These are phyloP conservation scores for Stegastes partitus DNA, from an alignment of 2,113 vertebrate genomes.

Conservation along the genomic window DNA sequence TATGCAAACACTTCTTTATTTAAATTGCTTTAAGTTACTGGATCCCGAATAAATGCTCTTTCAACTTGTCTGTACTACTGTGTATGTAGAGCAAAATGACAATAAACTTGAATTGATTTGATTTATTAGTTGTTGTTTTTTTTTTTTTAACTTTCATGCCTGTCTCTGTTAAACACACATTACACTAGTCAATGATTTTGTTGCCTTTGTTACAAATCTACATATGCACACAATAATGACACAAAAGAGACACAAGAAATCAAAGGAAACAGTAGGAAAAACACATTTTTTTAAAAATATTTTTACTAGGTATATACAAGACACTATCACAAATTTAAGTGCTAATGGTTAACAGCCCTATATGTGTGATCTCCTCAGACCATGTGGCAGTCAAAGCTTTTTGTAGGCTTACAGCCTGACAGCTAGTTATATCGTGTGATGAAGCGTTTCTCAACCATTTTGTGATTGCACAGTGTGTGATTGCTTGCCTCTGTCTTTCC, in stretches of 20 bases:
- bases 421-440: constrained; percentile 56
- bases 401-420: constrained; percentile 49
- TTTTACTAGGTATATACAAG: neutral
- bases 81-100: no score
- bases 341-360: constrained; percentile 6
- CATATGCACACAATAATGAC: neutral
- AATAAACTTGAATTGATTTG: no score
- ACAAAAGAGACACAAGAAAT: neutral
- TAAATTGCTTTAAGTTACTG: no score
- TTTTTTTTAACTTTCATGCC: no score
- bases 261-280: neutral
- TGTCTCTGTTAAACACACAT: no score
- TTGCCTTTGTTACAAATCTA: neutral
- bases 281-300: no score
- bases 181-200: no score
- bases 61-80: no score
- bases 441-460: constrained; percentile 55
- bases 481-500: constrained; percentile 66
- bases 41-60: no score
- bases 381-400: constrained; percentile 41
- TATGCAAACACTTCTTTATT: no score
- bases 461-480: constrained; percentile 63
- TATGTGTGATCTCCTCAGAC: constrained; percentile 36
- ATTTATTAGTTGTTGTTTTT: no score
- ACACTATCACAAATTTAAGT: neutral